Conservation (phyloP, 2,113 vertebrate genomes). For the Galeopterus variegatus region DNA sequence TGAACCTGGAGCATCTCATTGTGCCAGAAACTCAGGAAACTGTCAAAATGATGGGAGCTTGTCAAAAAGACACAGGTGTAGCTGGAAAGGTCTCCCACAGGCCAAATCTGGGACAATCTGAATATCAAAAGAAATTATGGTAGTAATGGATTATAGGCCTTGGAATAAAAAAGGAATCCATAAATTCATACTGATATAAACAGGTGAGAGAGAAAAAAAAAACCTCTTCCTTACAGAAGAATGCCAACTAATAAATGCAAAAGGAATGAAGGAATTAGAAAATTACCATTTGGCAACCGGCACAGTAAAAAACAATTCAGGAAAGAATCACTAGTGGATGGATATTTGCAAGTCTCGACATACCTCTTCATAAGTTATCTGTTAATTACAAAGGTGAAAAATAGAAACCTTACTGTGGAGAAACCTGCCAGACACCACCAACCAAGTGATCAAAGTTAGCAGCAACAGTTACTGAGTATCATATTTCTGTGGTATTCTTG, state of each 20-base stretch:
- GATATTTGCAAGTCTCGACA: background rate
- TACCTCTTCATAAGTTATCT: background rate
- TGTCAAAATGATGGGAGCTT: background rate
- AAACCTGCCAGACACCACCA: background rate
- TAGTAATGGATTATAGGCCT: background rate
- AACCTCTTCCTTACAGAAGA: background rate
- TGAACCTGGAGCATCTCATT: background rate
- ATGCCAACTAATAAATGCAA: background rate
- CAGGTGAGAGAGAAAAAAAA: background rate
- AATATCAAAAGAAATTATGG: background rate
- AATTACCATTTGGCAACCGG: background rate
- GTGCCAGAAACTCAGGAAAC: background rate
- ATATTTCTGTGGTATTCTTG: background rate
- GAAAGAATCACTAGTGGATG: background rate
- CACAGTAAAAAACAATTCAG: background rate
- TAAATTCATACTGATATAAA: background rate
- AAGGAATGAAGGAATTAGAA: background rate
- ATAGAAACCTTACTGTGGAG: background rate
- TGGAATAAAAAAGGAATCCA: background rate
- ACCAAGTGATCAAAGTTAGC: background rate
- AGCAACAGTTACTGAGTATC: background rate
- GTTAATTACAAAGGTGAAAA: constrained; percentile 28
- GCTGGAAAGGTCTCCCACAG: background rate
- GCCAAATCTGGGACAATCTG: background rate
- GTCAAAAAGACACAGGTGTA: background rate